phyloP scores from a whole-genome alignment of 2,888 invertebrate species.

The Lasioglossum leucozonium region DNA sequence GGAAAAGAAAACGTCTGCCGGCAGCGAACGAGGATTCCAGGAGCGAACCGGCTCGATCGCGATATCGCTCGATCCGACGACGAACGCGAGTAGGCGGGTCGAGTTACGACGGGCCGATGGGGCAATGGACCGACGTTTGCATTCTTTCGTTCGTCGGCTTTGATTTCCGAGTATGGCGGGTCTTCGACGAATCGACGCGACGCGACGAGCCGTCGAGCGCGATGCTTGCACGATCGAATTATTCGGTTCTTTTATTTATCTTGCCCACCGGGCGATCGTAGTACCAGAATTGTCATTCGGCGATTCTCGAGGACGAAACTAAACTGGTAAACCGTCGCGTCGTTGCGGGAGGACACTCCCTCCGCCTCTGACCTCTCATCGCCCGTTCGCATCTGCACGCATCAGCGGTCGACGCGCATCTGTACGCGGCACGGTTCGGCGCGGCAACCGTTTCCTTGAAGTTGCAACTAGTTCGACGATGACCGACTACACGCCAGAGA shows the following conservation, averaged over 20 bases:
- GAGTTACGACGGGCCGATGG: constrained; percentile 26
- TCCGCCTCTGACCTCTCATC: not conserved
- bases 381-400: not conserved
- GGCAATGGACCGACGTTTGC: constrained; percentile 20
- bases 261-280: not conserved
- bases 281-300: not conserved
- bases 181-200: not conserved
- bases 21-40: not conserved
- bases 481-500: not conserved
- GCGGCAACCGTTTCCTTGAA: no score
- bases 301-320: not conserved
- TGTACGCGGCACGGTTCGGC: not conserved
- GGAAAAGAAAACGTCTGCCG: not conserved
- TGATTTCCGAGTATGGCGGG: constrained; percentile 26
- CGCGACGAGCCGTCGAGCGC: not conserved
- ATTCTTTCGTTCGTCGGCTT: constrained; percentile 36
- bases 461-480: not conserved
- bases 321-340: not conserved
- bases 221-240: not conserved
- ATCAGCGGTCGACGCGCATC: no score
- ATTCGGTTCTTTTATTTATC: not conserved
- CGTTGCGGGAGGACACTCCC: not conserved
- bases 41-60: constrained; percentile 27
- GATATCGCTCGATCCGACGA: constrained; percentile 42
- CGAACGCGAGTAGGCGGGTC: constrained; percentile 22